phyloP scores from a whole-genome alignment of 2,888 invertebrate genomes.

The Latheticus oryzae region DNA sequence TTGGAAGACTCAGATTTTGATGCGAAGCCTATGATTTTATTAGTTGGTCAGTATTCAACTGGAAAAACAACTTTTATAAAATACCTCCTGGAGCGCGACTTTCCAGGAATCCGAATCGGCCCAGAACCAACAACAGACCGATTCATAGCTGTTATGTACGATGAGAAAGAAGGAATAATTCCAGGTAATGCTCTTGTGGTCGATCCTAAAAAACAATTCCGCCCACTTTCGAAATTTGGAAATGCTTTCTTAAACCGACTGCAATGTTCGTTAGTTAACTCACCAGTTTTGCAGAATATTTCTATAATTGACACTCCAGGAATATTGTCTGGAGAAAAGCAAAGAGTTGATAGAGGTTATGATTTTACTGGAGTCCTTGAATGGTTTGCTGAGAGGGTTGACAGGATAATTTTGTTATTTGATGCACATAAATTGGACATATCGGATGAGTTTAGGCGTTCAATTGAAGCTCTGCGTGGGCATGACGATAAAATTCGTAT shows the following conservation, averaged over 20 bases:
- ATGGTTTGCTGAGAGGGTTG: slow-evolving; percentile 99
- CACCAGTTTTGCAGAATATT: slow-evolving; percentile 92
- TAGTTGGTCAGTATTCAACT: slow-evolving; percentile 98
- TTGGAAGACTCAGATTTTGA: slow-evolving; percentile 97
- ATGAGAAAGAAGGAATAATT: slow-evolving; percentile 86
- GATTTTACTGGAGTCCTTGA: slow-evolving; percentile 98
- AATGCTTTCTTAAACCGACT: slow-evolving; percentile 98
- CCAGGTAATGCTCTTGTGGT: slow-evolving; percentile 98
- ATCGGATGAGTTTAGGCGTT: slow-evolving; percentile 96
- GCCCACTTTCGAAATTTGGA: slow-evolving; percentile 95
- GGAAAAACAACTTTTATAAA: slow-evolving; percentile 97
- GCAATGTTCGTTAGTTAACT: slow-evolving; percentile 93
- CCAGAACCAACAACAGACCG: slow-evolving; percentile 99
- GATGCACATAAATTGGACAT: slow-evolving; percentile 99
- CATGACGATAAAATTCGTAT: slow-evolving; percentile 98
- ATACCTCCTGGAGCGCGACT: slow-evolving; percentile 92
- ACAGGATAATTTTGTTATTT: slow-evolving; percentile 95
- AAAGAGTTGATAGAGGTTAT: slow-evolving; percentile 92
- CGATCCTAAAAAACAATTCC: slow-evolving; percentile 97
- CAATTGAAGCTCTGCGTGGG: slow-evolving; percentile 94
- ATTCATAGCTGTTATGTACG: slow-evolving; percentile 97
- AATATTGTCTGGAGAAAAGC: slow-evolving; percentile 93
- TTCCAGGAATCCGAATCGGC: slow-evolving; percentile 98
- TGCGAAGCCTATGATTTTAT: slow-evolving; percentile 96
- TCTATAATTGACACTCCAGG: slow-evolving; percentile 99